These are phyloP conservation scores for Turritopsis rubra DNA, from an alignment of 30 jellyfish, hydroid and myxozoan genomes.

Conservation along the genomic window DNA sequence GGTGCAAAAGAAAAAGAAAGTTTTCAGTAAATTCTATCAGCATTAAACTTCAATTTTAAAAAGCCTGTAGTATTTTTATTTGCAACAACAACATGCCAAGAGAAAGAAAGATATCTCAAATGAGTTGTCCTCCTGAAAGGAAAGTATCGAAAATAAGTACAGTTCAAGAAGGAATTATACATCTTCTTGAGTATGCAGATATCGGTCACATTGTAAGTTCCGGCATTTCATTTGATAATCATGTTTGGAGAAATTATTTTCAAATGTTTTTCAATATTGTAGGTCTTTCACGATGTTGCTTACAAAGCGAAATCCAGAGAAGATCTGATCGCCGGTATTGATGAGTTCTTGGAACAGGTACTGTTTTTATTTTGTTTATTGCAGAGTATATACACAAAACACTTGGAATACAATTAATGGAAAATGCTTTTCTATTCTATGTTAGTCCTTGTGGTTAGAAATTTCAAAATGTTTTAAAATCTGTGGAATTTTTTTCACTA, in stretches of 20 bases:
- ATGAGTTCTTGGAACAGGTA: constrained; percentile 92
- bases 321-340: constrained; percentile 95
- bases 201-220: background rate
- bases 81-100: too few species aligned
- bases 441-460: too few species aligned
- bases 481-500: background rate
- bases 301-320: constrained; percentile 87
- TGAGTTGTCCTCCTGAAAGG: background rate
- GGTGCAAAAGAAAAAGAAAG: too few species aligned
- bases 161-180: background rate
- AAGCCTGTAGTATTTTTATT: too few species aligned
- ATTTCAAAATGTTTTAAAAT: too few species aligned
- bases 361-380: background rate
- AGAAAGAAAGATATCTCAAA: background rate
- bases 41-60: too few species aligned
- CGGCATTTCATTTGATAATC: too few species aligned
- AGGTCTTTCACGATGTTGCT: constrained; percentile 97
- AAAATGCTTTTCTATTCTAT: too few species aligned
- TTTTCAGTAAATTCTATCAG: background rate
- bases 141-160: background rate
- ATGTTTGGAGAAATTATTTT: too few species aligned
- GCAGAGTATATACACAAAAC: background rate
- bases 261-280: background rate
- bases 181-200: background rate
- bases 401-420: too few species aligned